Conservation (phyloP, 2,113 vertebrate species). For the Corythoichthys intestinalis region DNA sequence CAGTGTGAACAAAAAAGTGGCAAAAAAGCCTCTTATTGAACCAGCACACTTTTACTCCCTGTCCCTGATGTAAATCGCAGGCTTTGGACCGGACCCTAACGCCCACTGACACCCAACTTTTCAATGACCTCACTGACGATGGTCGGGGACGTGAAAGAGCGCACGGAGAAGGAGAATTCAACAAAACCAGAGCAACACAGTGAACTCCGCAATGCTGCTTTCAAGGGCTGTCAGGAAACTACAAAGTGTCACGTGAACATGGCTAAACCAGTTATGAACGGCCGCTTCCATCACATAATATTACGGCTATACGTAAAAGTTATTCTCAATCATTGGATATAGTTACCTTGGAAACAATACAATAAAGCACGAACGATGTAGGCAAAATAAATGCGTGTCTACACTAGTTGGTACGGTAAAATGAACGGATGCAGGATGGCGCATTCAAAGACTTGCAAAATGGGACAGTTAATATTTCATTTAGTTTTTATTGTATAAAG, state of each 20-base stretch:
- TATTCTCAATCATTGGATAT: background rate
- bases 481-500: background rate
- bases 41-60: slow-evolving; percentile 47
- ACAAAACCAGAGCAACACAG: background rate
- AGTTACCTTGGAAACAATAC: too few species aligned
- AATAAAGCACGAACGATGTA: background rate
- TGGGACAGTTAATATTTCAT: background rate
- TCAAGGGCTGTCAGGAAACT: slow-evolving; percentile 5
- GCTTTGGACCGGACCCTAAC: slow-evolving; percentile 21
- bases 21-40: slow-evolving; percentile 14
- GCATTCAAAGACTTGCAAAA: background rate
- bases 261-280: background rate
- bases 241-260: background rate
- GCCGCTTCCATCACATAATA: background rate
- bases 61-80: slow-evolving; percentile 14
- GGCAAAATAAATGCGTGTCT: background rate
- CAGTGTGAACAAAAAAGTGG: slow-evolving; percentile 1
- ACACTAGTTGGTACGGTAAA: background rate
- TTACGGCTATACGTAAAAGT: background rate
- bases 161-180: background rate
- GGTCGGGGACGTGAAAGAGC: slow-evolving; percentile 12
- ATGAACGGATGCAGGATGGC: background rate
- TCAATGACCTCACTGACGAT: slow-evolving; percentile 37
- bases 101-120: slow-evolving; percentile 51
- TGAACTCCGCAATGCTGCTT: slow-evolving; percentile 5